Evolutionary conservation across 2,113 vertebrate species (phyloP).

Genomic region (Ondatra zibethicus): DNA sequence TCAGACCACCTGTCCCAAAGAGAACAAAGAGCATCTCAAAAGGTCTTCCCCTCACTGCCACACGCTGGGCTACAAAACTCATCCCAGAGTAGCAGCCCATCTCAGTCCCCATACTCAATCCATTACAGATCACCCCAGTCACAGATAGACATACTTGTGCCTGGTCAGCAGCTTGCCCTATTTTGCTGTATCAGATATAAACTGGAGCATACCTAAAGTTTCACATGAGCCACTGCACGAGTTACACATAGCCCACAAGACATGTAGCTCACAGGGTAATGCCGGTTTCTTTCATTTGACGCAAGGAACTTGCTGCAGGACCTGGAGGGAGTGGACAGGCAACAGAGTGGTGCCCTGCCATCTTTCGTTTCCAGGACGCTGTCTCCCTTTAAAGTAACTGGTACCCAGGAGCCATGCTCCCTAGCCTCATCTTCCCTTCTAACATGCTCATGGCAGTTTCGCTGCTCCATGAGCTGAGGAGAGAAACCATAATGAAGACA

Average conservation of each 20-base stretch:
- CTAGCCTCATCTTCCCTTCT: neutral
- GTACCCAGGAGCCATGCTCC: neutral
- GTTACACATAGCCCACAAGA: neutral
- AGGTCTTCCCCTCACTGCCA: neutral
- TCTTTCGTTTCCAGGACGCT: neutral
- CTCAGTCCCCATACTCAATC: neutral
- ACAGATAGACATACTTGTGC: neutral
- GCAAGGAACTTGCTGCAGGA: neutral
- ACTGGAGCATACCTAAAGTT: neutral
- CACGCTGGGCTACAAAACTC: neutral
- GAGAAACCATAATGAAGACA: neutral
- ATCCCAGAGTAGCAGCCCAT: neutral
- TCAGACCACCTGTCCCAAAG: neutral
- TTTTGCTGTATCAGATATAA: conserved; percentile 8
- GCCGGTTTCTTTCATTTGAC: neutral
- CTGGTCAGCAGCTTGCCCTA: neutral
- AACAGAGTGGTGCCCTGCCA: neutral
- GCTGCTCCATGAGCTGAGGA: neutral
- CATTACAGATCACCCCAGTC: neutral
- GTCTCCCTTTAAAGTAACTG: neutral
- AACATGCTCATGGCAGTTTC: neutral
- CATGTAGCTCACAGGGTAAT: neutral
- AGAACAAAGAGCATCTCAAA: neutral
- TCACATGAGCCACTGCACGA: neutral
- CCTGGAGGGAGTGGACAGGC: neutral